These are phyloP conservation scores for Leptinotarsa lineolata DNA, from an alignment of 1,140 invertebrate species.

Conservation along the genomic window DNA sequence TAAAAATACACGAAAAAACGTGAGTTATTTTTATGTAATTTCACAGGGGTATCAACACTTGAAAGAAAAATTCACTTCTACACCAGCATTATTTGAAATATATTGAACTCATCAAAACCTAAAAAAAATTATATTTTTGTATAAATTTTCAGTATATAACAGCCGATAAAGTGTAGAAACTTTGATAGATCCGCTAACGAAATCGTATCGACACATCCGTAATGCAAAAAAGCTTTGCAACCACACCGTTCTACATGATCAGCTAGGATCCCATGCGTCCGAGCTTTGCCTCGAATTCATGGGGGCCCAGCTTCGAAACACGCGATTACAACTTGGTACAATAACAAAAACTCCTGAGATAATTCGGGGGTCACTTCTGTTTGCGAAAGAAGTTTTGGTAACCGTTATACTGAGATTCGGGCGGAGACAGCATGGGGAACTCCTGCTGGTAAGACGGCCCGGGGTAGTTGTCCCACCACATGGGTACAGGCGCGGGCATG, in stretches of 20 bases:
- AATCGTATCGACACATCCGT: neutral
- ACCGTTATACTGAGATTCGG: conserved; percentile 33
- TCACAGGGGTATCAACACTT: too few relatives aligned
- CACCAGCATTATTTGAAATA: too few relatives aligned
- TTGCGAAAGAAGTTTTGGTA: conserved; percentile 47
- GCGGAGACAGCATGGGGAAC: conserved; percentile 39
- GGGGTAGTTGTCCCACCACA: conserved; percentile 49
- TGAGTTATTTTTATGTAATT: too few relatives aligned
- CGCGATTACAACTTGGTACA: conserved; percentile 38
- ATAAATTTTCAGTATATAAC: too few relatives aligned
- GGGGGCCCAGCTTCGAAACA: neutral
- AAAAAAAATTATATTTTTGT: too few relatives aligned
- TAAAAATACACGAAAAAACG: too few relatives aligned
- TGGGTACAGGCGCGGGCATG: conserved; percentile 39
- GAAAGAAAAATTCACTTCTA: too few relatives aligned
- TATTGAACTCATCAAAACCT: too few relatives aligned
- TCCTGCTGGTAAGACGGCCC: conserved; percentile 47
- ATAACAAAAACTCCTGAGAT: conserved; percentile 39
- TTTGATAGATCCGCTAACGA: neutral
- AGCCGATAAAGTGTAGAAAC: neutral
- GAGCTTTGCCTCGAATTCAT: too few relatives aligned
- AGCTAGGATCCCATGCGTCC: neutral
- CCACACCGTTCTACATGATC: neutral
- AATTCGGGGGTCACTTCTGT: conserved; percentile 49
- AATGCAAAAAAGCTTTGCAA: neutral